Evolutionary conservation across 2,113 vertebrate genomes (phyloP), one percentile per base, ranked within the genome.

Genomic region (Tamias sibiricus): DNA sequence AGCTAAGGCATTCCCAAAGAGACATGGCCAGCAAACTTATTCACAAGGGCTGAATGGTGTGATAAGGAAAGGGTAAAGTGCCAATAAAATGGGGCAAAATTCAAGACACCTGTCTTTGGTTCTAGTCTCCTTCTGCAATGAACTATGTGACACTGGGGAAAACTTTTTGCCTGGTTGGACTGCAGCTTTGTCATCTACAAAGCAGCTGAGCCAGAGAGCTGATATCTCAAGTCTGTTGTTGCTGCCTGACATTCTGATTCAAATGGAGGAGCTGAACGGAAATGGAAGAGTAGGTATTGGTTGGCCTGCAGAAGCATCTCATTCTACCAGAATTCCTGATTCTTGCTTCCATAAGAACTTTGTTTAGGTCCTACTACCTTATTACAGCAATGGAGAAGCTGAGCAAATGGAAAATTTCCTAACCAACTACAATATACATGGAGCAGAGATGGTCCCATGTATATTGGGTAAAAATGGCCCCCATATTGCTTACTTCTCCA

Each of bases 181-280:
- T 79, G 44, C 32, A 64, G 35, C 4, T 11, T 74, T 87, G 68
- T 82, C 92, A 52, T n/a, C 30, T 42, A 77, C 44, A 30, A 91
- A 7, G 66, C 9, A 35, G 37, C 32, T 7, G 32, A n/a, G 35
- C 3, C 62, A 28, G 40, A 86, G 40, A 79, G 93, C 26, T n/a
- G 44, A 66, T 59, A 30, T 77, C 35, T 54, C 52, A 5, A 3
- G 12, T 52, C 77, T 42, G 13, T 26, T 42, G 13, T 20, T 26
- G 68, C 44, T 77, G 44, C 74, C 79, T 83, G 87, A 90, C 75
- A 64, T n/a, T 95, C 71, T 71, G 52, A 83, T 72, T 93, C 83
- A 81, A 71, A 85, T 22, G 7, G 74, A 84, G 69, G n/a, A 30
- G 8, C 10, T 40, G 79, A 20, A 83, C 68, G 30, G 52, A 82